Base-by-base conservation (phyloP, 2,888 invertebrate species). In the Autographa pulchrina region DNA sequence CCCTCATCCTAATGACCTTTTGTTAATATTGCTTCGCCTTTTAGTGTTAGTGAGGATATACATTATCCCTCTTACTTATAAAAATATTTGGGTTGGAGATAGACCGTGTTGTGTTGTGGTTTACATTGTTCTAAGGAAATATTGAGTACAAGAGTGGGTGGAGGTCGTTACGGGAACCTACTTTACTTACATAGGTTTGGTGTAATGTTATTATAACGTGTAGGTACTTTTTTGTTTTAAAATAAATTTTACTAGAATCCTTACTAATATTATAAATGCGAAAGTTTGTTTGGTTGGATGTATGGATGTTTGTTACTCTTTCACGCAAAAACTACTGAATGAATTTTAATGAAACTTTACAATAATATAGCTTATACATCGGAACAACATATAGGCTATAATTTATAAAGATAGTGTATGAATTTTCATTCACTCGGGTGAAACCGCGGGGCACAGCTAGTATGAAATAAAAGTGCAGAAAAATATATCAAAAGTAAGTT, bases 1-100 rank as follows among this genome's bases (percentile, higher is more conserved):
- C 80, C 81, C 77, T 81, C 73, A 78, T 69, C 72, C 64, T 62
- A 66, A 78, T 81, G 62, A 66, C 68, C 43, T 77, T 78, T 75
- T 62, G 73, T 72, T 77, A 78, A 76, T 78, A 68, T 74, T 77
- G 3, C 52, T 68, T 68, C 35, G 61, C 31, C 56, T 68, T 66
- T 66, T 63, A 56, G 11, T 25, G 13, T 7, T 62, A 11, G 43
- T 56, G 18, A 38, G 16, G 48, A 38, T 25, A n/a, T 13, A 13
- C 52, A 32, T 48, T 20, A 54, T 20, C 32, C 18, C 20, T 16
- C 52, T 7, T 20, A 25, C 41, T 18, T 43, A 43, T 56, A 56
- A 56, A 56, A 56, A 56, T 56, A 56, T 54, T 54, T 54, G 25
- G 54, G 54, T 13, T 13, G 2, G 25, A 52, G 25, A 20, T 25